Evolutionary conservation across 2,888 invertebrate genomes (phyloP), one percentile per base, ranked within the genome.

Genomic region (Pherbina coryleti): DNA sequence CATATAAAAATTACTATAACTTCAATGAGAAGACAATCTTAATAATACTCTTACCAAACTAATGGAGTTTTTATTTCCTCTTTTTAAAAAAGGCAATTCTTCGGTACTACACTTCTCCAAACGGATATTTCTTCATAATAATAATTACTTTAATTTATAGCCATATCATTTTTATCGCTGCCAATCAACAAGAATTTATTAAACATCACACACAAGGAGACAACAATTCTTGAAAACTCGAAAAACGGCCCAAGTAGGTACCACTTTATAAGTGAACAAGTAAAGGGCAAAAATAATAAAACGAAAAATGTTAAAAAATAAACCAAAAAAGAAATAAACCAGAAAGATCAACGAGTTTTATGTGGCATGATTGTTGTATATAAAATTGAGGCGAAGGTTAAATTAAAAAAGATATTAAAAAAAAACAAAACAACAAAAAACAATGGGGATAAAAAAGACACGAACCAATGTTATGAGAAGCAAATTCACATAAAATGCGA

Each of bases 361-460:
- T 75, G 53, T 66, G 69, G 51, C 73, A 60, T 76, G 57, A 60
- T 76, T 79, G 37, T 37, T 37, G 66, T 34, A 14, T 79, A 69
- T 76, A 74, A 69, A 74, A 76, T 73, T 76, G 60, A 79, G 73
- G 70, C 76, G 79, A 79, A 79, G 79, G 76, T 79, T 79, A 70
- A 78, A 71, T 53, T 55, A 44, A 55, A n/a, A 5, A 53, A 75
- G 53, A 66, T 49, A 66, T 62, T 37, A 73, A 77, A 5, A 34
- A 64, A 14, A n/a, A 51, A 31, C 44, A n/a, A 51, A 34, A 69
- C 17, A 25, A 22, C 19, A 62, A 49, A 64, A 34, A 34, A 64
- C 51, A 64, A 53, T 70, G 4, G 7, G 11, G 11, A 64, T 5
- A 51, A 8, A 37, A 19, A 62, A n/a, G 34, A 66, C 28, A 34